These are phyloP conservation scores for Brenthis hecate DNA, from an alignment of 2,888 invertebrate species.

Conservation along the genomic window DNA sequence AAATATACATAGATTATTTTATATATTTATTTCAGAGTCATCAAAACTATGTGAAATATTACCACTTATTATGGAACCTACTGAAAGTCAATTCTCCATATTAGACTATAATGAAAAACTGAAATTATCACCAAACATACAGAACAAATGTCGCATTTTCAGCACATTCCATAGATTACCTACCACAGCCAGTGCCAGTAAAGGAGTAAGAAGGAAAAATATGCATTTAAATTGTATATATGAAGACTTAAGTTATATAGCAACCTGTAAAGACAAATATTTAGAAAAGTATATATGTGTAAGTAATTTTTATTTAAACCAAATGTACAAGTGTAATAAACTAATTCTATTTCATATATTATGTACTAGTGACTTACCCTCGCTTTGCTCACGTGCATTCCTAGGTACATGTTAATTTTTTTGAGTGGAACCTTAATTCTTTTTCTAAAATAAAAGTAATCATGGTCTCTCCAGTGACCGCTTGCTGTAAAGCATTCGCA, in stretches of 20 bases:
- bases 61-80: slow-evolving; percentile 55
- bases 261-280: slow-evolving; percentile 39
- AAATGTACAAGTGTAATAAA: neutral
- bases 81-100: slow-evolving; percentile 52
- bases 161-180: slow-evolving; percentile 62
- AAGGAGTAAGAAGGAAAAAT: slow-evolving; percentile 38
- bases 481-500: too few relatives aligned
- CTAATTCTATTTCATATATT: too few relatives aligned
- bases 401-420: too few relatives aligned
- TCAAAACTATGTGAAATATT: slow-evolving; percentile 50
- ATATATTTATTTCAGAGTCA: slow-evolving; percentile 46
- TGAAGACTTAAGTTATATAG: slow-evolving; percentile 58
- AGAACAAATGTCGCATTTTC: slow-evolving; percentile 59
- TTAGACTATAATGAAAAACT: slow-evolving; percentile 67
- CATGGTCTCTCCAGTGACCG: too few relatives aligned
- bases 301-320: slow-evolving; percentile 39
- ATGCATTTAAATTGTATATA: slow-evolving; percentile 49
- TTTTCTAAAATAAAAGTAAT: too few relatives aligned
- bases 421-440: too few relatives aligned
- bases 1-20: neutral
- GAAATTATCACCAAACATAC: slow-evolving; percentile 52
- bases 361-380: too few relatives aligned
- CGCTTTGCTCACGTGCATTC: too few relatives aligned
- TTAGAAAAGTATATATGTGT: slow-evolving; percentile 55
- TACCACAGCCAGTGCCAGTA: slow-evolving; percentile 43